A percentile compares a stretch with the other conserved stretches of the same genome.
Evolutionary conservation across 2,797 vertebrate species (phyloP).

Genomic region (Stomatorhinus walkeri): DNA sequence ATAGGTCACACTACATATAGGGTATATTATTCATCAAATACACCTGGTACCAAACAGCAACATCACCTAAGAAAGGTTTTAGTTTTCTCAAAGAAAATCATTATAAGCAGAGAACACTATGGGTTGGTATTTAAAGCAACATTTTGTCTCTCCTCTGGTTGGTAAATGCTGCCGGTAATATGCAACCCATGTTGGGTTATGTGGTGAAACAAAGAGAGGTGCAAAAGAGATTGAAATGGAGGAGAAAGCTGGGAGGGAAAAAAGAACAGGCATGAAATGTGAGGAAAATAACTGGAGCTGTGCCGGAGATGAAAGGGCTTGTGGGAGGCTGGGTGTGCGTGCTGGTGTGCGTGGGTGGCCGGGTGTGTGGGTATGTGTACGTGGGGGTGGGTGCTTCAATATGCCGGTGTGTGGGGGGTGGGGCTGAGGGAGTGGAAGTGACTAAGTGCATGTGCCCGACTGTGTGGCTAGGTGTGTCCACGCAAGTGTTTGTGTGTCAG

Average conservation of each 20-base stretch:
- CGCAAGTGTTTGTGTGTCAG: not conserved
- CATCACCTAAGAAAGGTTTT: not conserved
- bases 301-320: conserved; percentile 28
- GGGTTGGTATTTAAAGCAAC: not conserved
- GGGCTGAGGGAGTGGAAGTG: not conserved
- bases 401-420: not conserved
- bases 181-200: not conserved
- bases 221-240: not conserved
- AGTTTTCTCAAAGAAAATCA: not conserved
- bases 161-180: not conserved
- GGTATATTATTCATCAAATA: not conserved
- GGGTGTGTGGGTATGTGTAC: not conserved
- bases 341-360: not conserved
- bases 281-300: conserved; percentile 19
- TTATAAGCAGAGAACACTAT: not conserved
- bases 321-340: conserved; percentile 1
- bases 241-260: conserved; percentile 3
- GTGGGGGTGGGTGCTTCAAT: not conserved
- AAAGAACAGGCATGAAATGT: conserved; percentile 4
- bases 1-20: not conserved
- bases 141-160: not conserved
- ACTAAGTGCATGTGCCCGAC: not conserved
- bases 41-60: not conserved
- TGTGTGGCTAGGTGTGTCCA: not conserved
- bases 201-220: not conserved